Conservation (phyloP, 1,140 invertebrate genomes). For the Lamellibrachia luymesi region DNA sequence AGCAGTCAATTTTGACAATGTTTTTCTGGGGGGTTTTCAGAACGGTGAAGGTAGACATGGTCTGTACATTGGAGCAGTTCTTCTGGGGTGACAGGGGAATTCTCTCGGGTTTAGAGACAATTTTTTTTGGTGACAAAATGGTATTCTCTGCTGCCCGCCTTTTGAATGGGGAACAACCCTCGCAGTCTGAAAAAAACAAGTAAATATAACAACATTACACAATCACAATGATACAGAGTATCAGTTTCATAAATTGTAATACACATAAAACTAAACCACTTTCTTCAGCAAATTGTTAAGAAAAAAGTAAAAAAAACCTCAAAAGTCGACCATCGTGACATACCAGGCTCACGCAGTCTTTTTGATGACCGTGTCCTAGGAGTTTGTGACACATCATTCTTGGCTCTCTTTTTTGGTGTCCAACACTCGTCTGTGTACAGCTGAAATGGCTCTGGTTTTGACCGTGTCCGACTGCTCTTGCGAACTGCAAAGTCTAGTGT, state of each 20-base stretch:
- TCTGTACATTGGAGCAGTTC: neutral
- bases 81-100: slow-evolving; percentile 14
- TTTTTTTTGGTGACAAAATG: neutral
- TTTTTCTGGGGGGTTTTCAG: neutral
- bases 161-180: neutral
- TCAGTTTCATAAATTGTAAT: neutral
- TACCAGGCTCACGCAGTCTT: neutral
- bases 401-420: neutral
- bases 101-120: neutral
- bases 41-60: neutral
- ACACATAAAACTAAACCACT: neutral
- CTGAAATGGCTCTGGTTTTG: slow-evolving; percentile 4
- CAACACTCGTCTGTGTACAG: neutral
- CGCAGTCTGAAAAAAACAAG: neutral
- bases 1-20: neutral
- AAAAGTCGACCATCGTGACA: neutral
- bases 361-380: neutral
- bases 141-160: neutral
- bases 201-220: neutral
- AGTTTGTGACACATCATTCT: neutral
- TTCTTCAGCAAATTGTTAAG: no score
- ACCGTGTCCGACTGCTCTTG: neutral
- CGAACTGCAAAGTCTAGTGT: neutral
- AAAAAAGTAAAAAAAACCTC: no score
- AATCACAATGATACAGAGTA: neutral